Evolutionary conservation across 1,140 invertebrate species (phyloP).

Genomic region (Pomphorhynchus laevis): DNA sequence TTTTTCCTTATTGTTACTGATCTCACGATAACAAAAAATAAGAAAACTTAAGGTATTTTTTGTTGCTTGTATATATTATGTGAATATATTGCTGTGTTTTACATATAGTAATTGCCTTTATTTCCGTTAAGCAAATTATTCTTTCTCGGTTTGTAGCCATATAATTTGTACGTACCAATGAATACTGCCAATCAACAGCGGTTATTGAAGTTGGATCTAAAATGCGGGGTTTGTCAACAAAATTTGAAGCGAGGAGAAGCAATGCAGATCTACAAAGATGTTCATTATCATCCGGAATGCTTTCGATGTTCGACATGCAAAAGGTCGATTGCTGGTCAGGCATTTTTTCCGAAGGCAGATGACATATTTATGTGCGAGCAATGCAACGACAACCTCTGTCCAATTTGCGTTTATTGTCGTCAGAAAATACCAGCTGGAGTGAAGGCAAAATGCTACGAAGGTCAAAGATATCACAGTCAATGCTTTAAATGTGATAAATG

Average conservation of each 20-base stretch:
- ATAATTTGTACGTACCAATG: too few species aligned
- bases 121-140: too few species aligned
- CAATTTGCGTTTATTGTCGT: background rate
- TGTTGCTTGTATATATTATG: too few species aligned
- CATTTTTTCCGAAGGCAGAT: background rate
- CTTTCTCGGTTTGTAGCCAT: too few species aligned
- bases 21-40: too few species aligned
- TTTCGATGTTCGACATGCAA: background rate
- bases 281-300: background rate
- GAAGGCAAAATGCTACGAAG: background rate
- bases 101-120: too few species aligned
- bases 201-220: too few species aligned
- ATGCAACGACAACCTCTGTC: background rate
- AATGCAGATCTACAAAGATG: background rate
- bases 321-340: background rate
- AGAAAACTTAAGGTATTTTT: too few species aligned
- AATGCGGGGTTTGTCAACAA: background rate
- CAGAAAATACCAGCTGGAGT: background rate
- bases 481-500: background rate
- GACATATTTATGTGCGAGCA: background rate
- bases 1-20: too few species aligned
- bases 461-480: background rate
- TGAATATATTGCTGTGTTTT: too few species aligned
- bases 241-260: background rate
- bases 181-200: too few species aligned